phyloP scores from a whole-genome alignment of 2,888 invertebrate species.

The Thereva unica region DNA sequence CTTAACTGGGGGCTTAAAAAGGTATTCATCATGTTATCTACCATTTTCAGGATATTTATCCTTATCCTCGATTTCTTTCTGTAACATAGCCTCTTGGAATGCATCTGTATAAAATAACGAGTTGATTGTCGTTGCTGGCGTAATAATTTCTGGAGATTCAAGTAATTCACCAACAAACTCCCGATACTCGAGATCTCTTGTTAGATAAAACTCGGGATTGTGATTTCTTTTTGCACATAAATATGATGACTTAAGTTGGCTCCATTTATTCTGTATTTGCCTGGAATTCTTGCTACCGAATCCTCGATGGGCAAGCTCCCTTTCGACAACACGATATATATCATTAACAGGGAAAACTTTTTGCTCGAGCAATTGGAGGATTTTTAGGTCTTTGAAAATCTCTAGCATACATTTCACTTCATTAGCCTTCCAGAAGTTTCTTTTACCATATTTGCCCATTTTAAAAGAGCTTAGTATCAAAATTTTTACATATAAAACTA shows the following conservation, averaged over 20 bases:
- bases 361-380: slow-evolving; percentile 33
- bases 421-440: slow-evolving; percentile 35
- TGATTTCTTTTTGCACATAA: slow-evolving; percentile 38
- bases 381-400: slow-evolving; percentile 38
- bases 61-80: neutral
- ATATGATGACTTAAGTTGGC: slow-evolving; percentile 38
- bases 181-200: slow-evolving; percentile 37
- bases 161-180: slow-evolving; percentile 36
- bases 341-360: slow-evolving; percentile 35
- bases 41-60: slow-evolving; percentile 5
- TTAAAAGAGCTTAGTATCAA: too few relatives aligned
- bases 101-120: neutral
- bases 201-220: slow-evolving; percentile 35
- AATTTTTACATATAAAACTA: too few relatives aligned
- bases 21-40: neutral
- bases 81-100: neutral
- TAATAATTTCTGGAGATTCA: slow-evolving; percentile 19
- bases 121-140: slow-evolving; percentile 3
- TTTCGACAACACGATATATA: slow-evolving; percentile 35
- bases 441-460: neutral
- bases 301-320: slow-evolving; percentile 33
- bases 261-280: slow-evolving; percentile 40
- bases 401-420: slow-evolving; percentile 38
- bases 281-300: slow-evolving; percentile 31
- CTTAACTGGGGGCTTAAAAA: neutral